Evolutionary conservation across 2,113 vertebrate species (phyloP), one percentile per base, ranked within the genome.

Genomic region (Entelurus aequoreus): DNA sequence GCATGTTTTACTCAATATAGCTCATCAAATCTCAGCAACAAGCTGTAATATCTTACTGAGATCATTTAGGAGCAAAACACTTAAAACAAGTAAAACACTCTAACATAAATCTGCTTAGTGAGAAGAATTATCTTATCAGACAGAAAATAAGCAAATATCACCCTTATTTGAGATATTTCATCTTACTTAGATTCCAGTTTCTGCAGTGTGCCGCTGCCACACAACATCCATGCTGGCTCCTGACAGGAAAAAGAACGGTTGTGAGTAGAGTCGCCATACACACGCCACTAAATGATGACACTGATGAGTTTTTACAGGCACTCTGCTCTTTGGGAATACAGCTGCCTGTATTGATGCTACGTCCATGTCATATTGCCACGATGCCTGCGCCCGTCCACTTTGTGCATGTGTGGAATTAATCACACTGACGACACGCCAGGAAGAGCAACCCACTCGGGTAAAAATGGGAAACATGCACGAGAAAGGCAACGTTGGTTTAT

Each of bases 401-500:
- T 51, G 74, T 53, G 49, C 65, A 6, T 60, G 19, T n/a, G 68
- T 83, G 71, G 78, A 72, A 57, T 49, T 82, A 82, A 87, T 82
- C 7, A 63, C 64, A 82, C 63, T 2, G 14, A 87, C 83, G 72
- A 76, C 77, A 70, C 82, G 81, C 79, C 83, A 82, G 66, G 70
- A 77, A 42, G 48, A 48, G 66, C 61, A 46, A 40, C 28, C 1
- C n/a, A 68, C 74, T 64, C 21, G 38, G 68, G 77, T 66, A 59
- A 67, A 70, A 35, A 11, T 68, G 73, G 77, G 63, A 75, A 76
- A 83, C 28, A n/a, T n/a, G n/a, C n/a, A n/a, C n/a, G 10, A 46
- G 83, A 85, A 87, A 87, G 83, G 81, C 85, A 79, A 82, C 81
- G 79, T 81, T 68, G 69, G 64, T 15, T 59, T 66, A 62, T 69